Evolutionary conservation across 2,888 invertebrate species (phyloP).

Genomic region (Euphydryas editha): DNA sequence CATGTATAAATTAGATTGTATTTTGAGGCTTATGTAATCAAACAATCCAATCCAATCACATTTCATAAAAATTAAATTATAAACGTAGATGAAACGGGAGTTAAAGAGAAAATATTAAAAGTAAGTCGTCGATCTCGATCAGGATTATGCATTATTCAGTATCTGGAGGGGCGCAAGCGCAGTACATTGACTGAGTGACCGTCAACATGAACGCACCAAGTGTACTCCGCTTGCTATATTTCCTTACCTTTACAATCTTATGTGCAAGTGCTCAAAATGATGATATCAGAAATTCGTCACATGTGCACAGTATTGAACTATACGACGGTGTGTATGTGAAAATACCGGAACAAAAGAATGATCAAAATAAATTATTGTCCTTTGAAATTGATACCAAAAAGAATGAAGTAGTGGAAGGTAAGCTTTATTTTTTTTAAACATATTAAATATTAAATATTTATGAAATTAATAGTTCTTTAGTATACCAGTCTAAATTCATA

Average conservation of each 20-base stretch:
- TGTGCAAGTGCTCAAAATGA: conserved; percentile 40
- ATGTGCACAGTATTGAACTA: conserved; percentile 58
- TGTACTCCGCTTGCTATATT: conserved; percentile 44
- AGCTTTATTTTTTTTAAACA: conserved; percentile 32
- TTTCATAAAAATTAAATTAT: neutral
- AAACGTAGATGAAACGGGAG: conserved; percentile 6
- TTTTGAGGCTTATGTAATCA: too few relatives aligned
- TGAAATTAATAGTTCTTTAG: too few relatives aligned
- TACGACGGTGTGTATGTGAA: conserved; percentile 66
- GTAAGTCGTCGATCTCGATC: conserved; percentile 30
- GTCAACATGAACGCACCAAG: conserved; percentile 66
- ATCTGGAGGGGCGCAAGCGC: conserved; percentile 48
- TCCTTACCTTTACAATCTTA: conserved; percentile 42
- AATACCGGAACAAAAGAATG: conserved; percentile 58
- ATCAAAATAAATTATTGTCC: conserved; percentile 59
- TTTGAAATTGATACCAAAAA: conserved; percentile 62
- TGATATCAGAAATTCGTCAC: conserved; percentile 14
- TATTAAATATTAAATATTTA: too few relatives aligned
- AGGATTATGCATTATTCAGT: conserved; percentile 31
- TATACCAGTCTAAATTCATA: too few relatives aligned
- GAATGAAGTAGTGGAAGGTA: conserved; percentile 58
- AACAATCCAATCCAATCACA: too few relatives aligned
- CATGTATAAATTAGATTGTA: too few relatives aligned
- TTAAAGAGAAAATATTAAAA: conserved; percentile 27
- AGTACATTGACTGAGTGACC: conserved; percentile 54